Conservation (phyloP, 2,113 vertebrate species). For the Ancistrus triradiatus region DNA sequence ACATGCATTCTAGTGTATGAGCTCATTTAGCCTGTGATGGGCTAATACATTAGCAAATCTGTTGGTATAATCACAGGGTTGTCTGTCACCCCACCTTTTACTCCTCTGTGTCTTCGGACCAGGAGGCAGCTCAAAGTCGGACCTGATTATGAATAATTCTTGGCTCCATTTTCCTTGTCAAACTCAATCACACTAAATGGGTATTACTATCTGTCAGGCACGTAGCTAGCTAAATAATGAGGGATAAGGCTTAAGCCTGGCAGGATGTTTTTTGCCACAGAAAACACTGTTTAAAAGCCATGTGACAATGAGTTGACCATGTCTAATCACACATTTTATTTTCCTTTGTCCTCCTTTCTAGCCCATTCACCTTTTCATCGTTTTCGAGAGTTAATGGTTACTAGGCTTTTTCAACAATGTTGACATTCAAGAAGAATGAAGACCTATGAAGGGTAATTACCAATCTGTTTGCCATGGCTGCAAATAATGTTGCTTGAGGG, state of each 20-base stretch:
- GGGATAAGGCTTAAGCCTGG: not conserved
- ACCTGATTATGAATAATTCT: slow-evolving; percentile 31
- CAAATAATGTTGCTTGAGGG: slow-evolving; percentile 48
- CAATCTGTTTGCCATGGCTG: slow-evolving; percentile 43
- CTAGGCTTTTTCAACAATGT: slow-evolving; percentile 29
- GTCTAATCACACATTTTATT: slow-evolving; percentile 20
- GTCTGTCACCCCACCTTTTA: slow-evolving; percentile 24
- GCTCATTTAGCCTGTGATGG: slow-evolving; percentile 48
- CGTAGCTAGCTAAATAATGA: not conserved
- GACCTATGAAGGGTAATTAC: slow-evolving; percentile 39
- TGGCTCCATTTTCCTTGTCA: slow-evolving; percentile 43
- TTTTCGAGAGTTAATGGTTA: slow-evolving; percentile 32
- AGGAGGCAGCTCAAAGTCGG: slow-evolving; percentile 7
- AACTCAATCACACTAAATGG: slow-evolving; percentile 44
- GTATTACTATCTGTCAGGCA: slow-evolving; percentile 25
- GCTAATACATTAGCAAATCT: slow-evolving; percentile 36
- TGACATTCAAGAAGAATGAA: slow-evolving; percentile 32
- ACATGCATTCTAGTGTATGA: slow-evolving; percentile 48
- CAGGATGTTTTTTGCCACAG: slow-evolving; percentile 8
- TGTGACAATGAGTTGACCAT: slow-evolving; percentile 1
- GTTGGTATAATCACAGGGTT: slow-evolving; percentile 24
- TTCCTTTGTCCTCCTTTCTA: not conserved
- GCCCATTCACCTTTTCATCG: slow-evolving; percentile 35
- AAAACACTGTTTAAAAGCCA: not conserved
- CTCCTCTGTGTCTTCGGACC: slow-evolving; percentile 20